Conservation (phyloP, 2,888 invertebrate species). For the Lumbricus terrestris region DNA sequence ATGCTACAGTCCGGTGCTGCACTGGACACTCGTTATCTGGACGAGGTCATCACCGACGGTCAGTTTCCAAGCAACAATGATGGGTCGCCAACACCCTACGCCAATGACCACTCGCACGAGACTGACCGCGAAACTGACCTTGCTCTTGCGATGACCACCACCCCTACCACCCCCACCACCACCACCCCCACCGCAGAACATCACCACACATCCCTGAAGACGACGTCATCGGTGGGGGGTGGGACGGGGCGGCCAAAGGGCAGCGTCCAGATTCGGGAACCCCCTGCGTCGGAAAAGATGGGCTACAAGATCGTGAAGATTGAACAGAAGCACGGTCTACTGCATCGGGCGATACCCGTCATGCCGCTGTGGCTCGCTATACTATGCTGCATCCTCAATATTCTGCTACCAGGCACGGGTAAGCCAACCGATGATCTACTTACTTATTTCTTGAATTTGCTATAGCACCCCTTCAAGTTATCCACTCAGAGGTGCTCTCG, state of each 20-base stretch:
- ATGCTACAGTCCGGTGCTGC: background rate
- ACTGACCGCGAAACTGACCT: background rate
- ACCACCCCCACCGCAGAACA: background rate
- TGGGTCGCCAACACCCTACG: background rate
- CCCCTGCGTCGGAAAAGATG: slow-evolving; percentile 41
- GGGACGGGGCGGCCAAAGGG: slow-evolving; percentile 23
- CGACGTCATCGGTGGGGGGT: background rate
- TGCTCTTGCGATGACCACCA: background rate
- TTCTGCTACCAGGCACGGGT: slow-evolving; percentile 55
- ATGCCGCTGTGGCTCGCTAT: slow-evolving; percentile 61
- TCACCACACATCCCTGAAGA: background rate
- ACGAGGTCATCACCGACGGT: background rate
- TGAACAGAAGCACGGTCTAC: slow-evolving; percentile 67
- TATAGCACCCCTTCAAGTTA: no score
- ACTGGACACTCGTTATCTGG: background rate
- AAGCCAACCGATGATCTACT: slow-evolving; percentile 38
- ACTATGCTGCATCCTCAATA: slow-evolving; percentile 54
- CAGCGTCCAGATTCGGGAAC: slow-evolving; percentile 45
- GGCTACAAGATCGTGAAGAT: slow-evolving; percentile 47
- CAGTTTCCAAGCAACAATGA: background rate
- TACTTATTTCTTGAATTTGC: no score
- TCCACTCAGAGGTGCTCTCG: no score
- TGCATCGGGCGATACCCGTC: slow-evolving; percentile 61
- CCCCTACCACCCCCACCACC: background rate
- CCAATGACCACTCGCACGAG: background rate